Evolutionary conservation across 2,113 vertebrate genomes (phyloP), one percentile per base, ranked within the genome.

Genomic region (Forbesichthys papilliferus): DNA sequence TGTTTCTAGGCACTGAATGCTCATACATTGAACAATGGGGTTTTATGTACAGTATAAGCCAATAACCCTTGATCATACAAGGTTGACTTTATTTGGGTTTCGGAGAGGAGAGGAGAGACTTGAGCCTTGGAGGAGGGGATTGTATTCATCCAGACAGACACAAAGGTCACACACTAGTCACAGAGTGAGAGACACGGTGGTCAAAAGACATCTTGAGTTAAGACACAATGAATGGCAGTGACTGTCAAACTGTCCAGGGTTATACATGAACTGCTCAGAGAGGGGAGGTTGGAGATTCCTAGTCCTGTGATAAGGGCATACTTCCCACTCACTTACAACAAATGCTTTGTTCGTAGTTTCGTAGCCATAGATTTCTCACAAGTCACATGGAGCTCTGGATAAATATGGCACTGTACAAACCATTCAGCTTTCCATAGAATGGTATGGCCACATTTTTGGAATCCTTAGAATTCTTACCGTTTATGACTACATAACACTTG

Each of bases 201-300:
- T 81, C 74, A 80, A 84, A 77, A 69, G 67, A 13, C 11, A 11
- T 14, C 72, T 81, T 75, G 52, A 84, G 80, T 85, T 63, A 62
- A 75, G 78, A 60, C 70, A 81, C 77, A 85, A 66, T 67, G 68
- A 55, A 64, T 56, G 68, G 59, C 48, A 61, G 84, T 42, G 36
- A 42, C 36, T 42, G 61, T 74, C 79, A 82, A 68, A 73, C 60
- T 67, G 64, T 77, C 76, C 18, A 6, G 58, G 54, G 73, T 64
- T 62, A 69, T 61, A 68, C 72, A 83, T 74, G n/a, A 34, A 82
- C 79, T 77, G 27, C 82, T 74, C 62, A 69, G 33, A 18, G 12
- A 9, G 48, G 46, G 66, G 71, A 68, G 60, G 77, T 69, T 36
- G 20, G 56, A 76, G 67, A n/a, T 46, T 70, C 51, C 51, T 63